Percentiles rank a stretch among this genome's conserved stretches.
These are phyloP conservation scores for Syngnathus rostellatus DNA, from an alignment of 2,797 vertebrate species.

Conservation along the genomic window DNA sequence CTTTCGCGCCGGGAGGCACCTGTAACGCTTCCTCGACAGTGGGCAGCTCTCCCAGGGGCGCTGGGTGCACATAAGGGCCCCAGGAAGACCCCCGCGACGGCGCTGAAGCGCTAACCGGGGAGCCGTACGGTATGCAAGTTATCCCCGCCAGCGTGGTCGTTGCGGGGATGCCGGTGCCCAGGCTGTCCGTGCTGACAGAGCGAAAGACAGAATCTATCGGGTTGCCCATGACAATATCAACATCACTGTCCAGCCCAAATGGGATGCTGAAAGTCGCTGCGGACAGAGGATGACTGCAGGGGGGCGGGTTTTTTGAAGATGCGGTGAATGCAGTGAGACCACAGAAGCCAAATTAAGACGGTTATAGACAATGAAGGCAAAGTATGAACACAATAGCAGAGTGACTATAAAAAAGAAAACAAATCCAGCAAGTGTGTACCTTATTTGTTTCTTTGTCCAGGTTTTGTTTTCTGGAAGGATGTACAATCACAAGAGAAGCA, in stretches of 20 bases:
- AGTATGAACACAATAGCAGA: slow-evolving; percentile 41
- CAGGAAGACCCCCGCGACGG: slow-evolving; percentile 53
- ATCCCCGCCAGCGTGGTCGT: slow-evolving; percentile 41
- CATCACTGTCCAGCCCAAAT: slow-evolving; percentile 92
- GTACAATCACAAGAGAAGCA: background rate
- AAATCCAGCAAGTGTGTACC: slow-evolving; percentile 54
- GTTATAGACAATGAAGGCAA: slow-evolving; percentile 39
- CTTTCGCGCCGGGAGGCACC: slow-evolving; percentile 50
- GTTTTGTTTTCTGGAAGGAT: slow-evolving; percentile 70
- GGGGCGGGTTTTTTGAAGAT: slow-evolving; percentile 27
- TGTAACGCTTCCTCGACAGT: slow-evolving; percentile 82
- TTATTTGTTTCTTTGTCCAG: slow-evolving; percentile 83
- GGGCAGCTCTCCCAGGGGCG: slow-evolving; percentile 71
- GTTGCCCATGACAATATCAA: slow-evolving; percentile 91
- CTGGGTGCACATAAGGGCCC: slow-evolving; percentile 46
- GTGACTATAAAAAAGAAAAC: slow-evolving; percentile 18
- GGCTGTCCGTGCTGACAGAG: slow-evolving; percentile 82
- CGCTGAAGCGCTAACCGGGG: slow-evolving; percentile 57
- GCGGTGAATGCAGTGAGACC: slow-evolving; percentile 27
- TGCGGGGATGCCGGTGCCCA: slow-evolving; percentile 60
- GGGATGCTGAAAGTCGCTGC: slow-evolving; percentile 90
- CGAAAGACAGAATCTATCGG: slow-evolving; percentile 77
- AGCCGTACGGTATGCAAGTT: slow-evolving; percentile 45
- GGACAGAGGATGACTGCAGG: slow-evolving; percentile 75
- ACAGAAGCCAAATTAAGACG: slow-evolving; percentile 45